Conservation (phyloP, 2,113 vertebrate species). For the Progne subis region DNA sequence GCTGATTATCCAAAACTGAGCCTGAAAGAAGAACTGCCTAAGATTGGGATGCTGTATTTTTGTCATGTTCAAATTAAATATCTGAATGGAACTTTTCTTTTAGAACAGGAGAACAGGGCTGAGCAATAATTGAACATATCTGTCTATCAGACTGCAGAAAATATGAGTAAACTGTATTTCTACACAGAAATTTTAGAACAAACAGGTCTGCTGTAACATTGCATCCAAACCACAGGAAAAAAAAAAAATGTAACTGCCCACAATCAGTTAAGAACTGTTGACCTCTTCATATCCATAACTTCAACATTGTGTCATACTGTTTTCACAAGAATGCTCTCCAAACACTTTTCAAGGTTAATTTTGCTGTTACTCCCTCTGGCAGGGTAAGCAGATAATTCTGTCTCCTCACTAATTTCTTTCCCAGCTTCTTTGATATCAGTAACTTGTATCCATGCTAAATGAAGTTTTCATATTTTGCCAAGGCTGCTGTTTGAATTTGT, state of each 20-base stretch:
- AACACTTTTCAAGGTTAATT: slow-evolving; percentile 66
- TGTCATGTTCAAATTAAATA: neutral
- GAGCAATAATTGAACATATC: neutral
- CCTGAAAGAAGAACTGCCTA: neutral
- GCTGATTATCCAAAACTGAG: neutral
- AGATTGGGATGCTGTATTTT: fast-evolving
- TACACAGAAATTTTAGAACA: neutral
- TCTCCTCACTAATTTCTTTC: slow-evolving; percentile 33
- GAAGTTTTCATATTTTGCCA: slow-evolving; percentile 22
- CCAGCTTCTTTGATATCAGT: slow-evolving; percentile 49
- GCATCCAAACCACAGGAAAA: neutral
- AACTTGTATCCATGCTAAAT: neutral
- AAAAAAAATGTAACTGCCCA: neutral
- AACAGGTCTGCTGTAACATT: neutral
- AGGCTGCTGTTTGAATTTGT: slow-evolving; percentile 17
- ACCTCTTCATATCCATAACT: slow-evolving; percentile 51
- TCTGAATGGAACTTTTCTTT: neutral
- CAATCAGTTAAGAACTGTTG: slow-evolving; percentile 15
- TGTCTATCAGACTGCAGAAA: neutral
- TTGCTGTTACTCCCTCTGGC: slow-evolving; percentile 53
- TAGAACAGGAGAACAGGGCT: neutral
- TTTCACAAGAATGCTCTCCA: slow-evolving; percentile 54
- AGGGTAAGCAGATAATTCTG: slow-evolving; percentile 55
- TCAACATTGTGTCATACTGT: slow-evolving; percentile 32
- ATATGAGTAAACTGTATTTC: neutral